Evolutionary conservation across 1,140 invertebrate species (phyloP).

Genomic region (Carcinoscorpius rotundicauda): DNA sequence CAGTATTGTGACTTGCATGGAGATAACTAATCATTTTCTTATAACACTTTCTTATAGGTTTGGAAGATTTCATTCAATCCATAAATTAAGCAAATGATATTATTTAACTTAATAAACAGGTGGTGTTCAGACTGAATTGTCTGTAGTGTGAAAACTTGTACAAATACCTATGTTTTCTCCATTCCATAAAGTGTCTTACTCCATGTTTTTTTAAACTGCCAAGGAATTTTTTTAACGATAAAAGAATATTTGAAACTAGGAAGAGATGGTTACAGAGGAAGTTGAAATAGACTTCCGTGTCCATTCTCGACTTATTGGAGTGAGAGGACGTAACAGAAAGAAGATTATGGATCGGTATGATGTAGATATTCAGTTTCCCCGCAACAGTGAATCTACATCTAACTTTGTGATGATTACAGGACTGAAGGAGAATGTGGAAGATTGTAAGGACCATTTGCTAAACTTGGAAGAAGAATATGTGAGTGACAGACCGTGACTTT

Average conservation of each 20-base stretch:
- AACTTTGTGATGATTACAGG: conserved; percentile 79
- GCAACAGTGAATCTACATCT: conserved; percentile 54
- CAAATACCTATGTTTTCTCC: too few species aligned
- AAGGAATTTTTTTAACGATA: conserved; percentile 31
- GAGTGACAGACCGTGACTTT: conserved; percentile 24
- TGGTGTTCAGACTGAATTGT: too few species aligned
- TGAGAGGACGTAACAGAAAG: conserved; percentile 67
- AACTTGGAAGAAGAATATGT: conserved; percentile 73
- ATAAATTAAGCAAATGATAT: too few species aligned
- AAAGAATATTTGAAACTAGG: background rate
- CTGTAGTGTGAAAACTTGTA: too few species aligned
- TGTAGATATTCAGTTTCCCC: conserved; percentile 60
- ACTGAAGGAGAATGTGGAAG: conserved; percentile 68
- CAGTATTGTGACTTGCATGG: too few species aligned
- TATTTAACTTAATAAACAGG: too few species aligned
- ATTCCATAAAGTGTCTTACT: too few species aligned
- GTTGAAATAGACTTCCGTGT: conserved; percentile 60
- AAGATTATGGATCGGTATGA: conserved; percentile 86
- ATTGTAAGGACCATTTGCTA: conserved; percentile 77
- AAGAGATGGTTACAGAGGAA: background rate
- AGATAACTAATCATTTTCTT: too few species aligned
- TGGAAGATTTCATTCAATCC: too few species aligned
- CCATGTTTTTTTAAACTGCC: too few species aligned
- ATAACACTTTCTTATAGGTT: too few species aligned
- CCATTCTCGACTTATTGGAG: conserved; percentile 83